Evolutionary conservation across 2,797 vertebrate species (phyloP).

Genomic region (Spinus olivaceus): DNA sequence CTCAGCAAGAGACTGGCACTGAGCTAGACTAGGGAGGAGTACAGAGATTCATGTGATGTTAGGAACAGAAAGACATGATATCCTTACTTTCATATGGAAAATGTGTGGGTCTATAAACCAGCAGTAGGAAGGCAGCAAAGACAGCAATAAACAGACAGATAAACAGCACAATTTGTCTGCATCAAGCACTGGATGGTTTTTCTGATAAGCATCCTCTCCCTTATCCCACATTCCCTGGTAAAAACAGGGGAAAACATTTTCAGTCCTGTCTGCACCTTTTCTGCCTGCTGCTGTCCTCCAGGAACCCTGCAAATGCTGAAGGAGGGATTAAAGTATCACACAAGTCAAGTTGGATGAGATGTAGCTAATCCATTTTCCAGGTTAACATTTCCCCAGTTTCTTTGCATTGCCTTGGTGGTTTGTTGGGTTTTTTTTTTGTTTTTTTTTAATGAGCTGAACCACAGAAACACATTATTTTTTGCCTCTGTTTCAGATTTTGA

Average conservation of each 20-base stretch:
- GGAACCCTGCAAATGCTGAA: not conserved
- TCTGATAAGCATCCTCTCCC: not conserved
- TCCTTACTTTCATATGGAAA: not conserved
- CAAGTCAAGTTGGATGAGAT: not conserved
- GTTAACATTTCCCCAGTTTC: not conserved
- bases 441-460: not conserved
- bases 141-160: not conserved
- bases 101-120: not conserved
- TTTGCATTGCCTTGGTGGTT: not conserved
- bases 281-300: not conserved
- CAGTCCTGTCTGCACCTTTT: not conserved
- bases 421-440: too few relatives aligned
- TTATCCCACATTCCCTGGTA: not conserved
- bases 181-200: not conserved
- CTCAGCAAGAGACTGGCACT: not conserved
- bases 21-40: not conserved
- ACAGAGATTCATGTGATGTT: rapidly evolving
- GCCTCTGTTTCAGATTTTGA: constrained; percentile 84
- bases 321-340: not conserved
- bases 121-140: not conserved
- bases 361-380: not conserved
- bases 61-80: not conserved
- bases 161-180: not conserved
- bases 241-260: not conserved
- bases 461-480: not conserved